Evolutionary conservation across 1,140 invertebrate genomes (phyloP).

Genomic region (Cecropterus lyciades): DNA sequence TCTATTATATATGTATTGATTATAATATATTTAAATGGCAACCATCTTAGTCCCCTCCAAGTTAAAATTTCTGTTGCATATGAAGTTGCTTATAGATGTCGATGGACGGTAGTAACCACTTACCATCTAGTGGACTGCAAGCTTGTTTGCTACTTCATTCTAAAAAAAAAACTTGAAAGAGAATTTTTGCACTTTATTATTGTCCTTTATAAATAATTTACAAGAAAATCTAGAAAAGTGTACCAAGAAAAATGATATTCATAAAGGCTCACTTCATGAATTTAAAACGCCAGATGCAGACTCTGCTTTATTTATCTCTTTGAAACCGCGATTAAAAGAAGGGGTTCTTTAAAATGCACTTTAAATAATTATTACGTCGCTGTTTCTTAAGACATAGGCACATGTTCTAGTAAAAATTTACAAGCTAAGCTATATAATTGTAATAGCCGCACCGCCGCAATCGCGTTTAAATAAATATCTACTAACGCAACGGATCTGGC

Average conservation of each 20-base stretch:
- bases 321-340: constrained; percentile 26
- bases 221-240: constrained; percentile 13
- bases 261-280: constrained; percentile 28
- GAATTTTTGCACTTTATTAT: constrained; percentile 4
- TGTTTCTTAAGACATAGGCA: constrained; percentile 10
- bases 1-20: no score
- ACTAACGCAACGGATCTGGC: no score
- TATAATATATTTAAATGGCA: no score
- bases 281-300: constrained; percentile 30
- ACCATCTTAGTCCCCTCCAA: no score
- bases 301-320: constrained; percentile 28
- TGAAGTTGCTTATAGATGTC: no score
- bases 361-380: constrained; percentile 27
- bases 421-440: not conserved
- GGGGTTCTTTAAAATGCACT: constrained; percentile 29
- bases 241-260: constrained; percentile 27
- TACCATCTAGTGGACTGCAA: no score
- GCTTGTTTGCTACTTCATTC: no score
- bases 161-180: no score
- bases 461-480: no score
- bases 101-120: no score
- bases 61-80: no score
- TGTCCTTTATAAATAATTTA: constrained; percentile 18
- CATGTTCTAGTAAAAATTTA: not conserved
- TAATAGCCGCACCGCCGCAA: no score